Evolutionary conservation across 2,888 invertebrate species (phyloP).

Genomic region (Dicyrtomina minuta): DNA sequence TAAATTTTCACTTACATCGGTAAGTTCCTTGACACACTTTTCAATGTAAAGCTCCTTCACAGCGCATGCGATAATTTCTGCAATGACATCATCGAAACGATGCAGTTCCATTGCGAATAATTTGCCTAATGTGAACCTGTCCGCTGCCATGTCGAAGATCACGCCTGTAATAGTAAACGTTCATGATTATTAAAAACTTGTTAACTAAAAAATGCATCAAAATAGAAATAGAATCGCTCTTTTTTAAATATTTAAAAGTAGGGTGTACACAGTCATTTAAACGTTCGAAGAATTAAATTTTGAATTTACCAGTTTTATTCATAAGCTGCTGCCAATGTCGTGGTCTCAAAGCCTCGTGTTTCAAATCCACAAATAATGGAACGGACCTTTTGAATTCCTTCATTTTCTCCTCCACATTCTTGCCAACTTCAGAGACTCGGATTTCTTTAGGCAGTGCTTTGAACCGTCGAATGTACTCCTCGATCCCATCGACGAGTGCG

Average conservation of each 20-base stretch:
- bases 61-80: constrained; percentile 82
- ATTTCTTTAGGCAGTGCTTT: constrained; percentile 70
- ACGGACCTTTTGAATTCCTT: constrained; percentile 83
- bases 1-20: constrained; percentile 61
- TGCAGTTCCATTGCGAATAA: constrained; percentile 92
- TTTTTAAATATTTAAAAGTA: too few relatives aligned
- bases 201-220: background rate
- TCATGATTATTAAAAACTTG: constrained; percentile 54
- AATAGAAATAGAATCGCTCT: background rate
- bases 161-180: constrained; percentile 63
- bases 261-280: too few relatives aligned
- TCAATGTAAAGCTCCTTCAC: constrained; percentile 90
- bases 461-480: constrained; percentile 76
- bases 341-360: constrained; percentile 85
- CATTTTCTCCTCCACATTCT: constrained; percentile 76
- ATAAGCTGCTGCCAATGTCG: constrained; percentile 89
- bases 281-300: too few relatives aligned
- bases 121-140: constrained; percentile 85
- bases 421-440: constrained; percentile 64
- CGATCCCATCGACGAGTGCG: constrained; percentile 79
- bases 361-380: constrained; percentile 85
- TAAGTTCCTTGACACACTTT: constrained; percentile 78
- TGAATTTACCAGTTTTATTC: constrained; percentile 79
- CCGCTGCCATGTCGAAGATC: constrained; percentile 82
- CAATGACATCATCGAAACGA: constrained; percentile 75